A percentile compares a stretch with the other conserved stretches of the same genome.
phyloP scores from a whole-genome alignment of 2,797 vertebrate species.

The Mastacembelus armatus region DNA sequence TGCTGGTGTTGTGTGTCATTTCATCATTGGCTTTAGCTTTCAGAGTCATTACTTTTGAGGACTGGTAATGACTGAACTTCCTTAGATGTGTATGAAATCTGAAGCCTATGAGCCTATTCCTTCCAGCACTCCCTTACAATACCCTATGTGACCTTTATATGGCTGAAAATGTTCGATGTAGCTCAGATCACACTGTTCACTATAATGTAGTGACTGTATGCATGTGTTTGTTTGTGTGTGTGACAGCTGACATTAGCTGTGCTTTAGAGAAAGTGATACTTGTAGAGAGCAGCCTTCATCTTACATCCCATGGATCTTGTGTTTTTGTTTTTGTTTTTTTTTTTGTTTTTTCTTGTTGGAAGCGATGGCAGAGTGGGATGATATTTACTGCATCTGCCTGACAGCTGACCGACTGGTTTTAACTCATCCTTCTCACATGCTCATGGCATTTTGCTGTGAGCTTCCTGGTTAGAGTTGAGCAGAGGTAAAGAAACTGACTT shows the following conservation, averaged over 20 bases:
- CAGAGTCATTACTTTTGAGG: neutral
- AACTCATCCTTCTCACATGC: slow-evolving; percentile 62
- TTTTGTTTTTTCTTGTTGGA: slow-evolving; percentile 66
- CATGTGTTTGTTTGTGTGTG: slow-evolving; percentile 44
- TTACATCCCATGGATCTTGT: slow-evolving; percentile 73
- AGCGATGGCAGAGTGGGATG: slow-evolving; percentile 59
- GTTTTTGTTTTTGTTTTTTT: slow-evolving; percentile 67
- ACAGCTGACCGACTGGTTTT: slow-evolving; percentile 77
- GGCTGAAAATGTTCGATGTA: slow-evolving; percentile 16
- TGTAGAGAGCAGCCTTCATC: slow-evolving; percentile 70
- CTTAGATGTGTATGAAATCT: slow-evolving; percentile 11
- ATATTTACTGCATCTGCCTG: slow-evolving; percentile 73
- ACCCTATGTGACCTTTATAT: slow-evolving; percentile 32
- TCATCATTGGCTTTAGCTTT: neutral
- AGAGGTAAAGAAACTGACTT: slow-evolving; percentile 16
- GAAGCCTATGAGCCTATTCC: slow-evolving; percentile 10
- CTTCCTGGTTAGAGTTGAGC: slow-evolving; percentile 38
- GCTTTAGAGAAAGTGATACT: slow-evolving; percentile 63
- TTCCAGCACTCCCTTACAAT: neutral
- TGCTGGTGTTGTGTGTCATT: neutral
- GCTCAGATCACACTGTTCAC: slow-evolving; percentile 13
- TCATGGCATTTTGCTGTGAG: slow-evolving; percentile 35
- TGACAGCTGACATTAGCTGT: slow-evolving; percentile 64
- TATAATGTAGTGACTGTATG: neutral
- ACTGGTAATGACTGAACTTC: no score